phyloP scores from a whole-genome alignment of 2,113 vertebrate species.

The Eurystomus gularis region DNA sequence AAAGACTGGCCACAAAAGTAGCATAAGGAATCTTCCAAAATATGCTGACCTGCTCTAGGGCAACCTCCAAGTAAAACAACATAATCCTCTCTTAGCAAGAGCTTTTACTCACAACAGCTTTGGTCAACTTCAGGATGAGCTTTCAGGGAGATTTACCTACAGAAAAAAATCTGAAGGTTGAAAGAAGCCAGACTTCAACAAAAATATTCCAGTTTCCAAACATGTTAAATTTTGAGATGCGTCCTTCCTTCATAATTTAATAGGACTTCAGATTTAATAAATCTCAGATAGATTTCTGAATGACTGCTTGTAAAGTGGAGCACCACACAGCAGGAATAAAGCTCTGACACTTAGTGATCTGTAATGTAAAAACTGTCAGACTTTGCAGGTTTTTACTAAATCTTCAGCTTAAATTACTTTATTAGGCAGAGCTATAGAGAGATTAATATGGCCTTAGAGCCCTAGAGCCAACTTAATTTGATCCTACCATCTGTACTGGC shows the following conservation, averaged over 20 bases:
- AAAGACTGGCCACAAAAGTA: neutral
- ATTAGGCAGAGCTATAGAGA: slow-evolving; percentile 1
- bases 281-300: neutral
- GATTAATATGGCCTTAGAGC: neutral
- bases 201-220: neutral
- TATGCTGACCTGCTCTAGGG: neutral
- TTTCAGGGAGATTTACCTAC: neutral
- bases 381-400: neutral
- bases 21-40: neutral
- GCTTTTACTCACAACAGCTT: neutral
- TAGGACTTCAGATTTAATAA: neutral
- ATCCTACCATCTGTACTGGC: neutral
- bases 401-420: slow-evolving; percentile 15
- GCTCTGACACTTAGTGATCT: neutral
- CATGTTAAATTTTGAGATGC: neutral
- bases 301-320: neutral
- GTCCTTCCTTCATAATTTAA: neutral
- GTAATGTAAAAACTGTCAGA: neutral
- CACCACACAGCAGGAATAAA: neutral
- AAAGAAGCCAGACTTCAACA: neutral
- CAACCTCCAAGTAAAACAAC: neutral
- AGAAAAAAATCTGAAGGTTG: neutral
- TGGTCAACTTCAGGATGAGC: neutral
- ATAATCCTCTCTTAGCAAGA: neutral
- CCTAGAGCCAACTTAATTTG: neutral